A percentile compares a stretch with the other conserved stretches of the same genome.
phyloP scores from a whole-genome alignment of 2,888 invertebrate species.

The Lucinisca nassula region DNA sequence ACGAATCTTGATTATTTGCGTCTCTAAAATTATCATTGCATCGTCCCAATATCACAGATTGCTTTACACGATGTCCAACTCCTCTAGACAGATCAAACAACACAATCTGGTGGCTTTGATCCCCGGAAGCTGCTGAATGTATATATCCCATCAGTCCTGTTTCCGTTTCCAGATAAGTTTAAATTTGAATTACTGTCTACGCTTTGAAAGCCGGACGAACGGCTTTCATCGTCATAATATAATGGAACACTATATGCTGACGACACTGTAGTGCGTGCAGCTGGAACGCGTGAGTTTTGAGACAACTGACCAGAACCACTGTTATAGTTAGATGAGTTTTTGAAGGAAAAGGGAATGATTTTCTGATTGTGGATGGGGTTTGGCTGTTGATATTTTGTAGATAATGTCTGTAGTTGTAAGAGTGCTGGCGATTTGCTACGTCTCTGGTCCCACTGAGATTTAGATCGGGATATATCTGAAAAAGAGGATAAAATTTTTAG shows the following conservation, averaged over 20 bases:
- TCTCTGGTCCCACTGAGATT: constrained; percentile 44
- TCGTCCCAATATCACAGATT: constrained; percentile 5
- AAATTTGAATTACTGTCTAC: constrained; percentile 56
- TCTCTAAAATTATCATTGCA: background rate
- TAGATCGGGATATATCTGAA: constrained; percentile 48
- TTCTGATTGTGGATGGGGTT: constrained; percentile 43
- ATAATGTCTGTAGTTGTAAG: constrained; percentile 55
- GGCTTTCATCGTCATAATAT: constrained; percentile 64
- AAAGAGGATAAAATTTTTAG: background rate
- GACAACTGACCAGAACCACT: background rate
- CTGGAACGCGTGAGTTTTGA: background rate
- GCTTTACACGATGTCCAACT: background rate
- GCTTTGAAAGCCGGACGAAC: constrained; percentile 66
- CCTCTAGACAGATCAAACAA: constrained; percentile 36
- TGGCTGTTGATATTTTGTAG: constrained; percentile 33
- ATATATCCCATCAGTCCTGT: constrained; percentile 42
- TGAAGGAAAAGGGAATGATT: constrained; percentile 68
- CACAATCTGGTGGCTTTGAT: constrained; percentile 54
- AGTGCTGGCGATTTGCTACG: constrained; percentile 38
- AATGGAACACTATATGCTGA: constrained; percentile 54
- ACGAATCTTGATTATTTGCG: too few relatives aligned
- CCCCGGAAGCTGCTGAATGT: constrained; percentile 39
- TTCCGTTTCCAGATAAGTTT: constrained; percentile 19
- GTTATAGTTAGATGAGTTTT: constrained; percentile 25
- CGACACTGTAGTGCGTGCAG: constrained; percentile 22